Base-by-base conservation (phyloP, 1,140 invertebrate species). In the Papilio polytes region DNA sequence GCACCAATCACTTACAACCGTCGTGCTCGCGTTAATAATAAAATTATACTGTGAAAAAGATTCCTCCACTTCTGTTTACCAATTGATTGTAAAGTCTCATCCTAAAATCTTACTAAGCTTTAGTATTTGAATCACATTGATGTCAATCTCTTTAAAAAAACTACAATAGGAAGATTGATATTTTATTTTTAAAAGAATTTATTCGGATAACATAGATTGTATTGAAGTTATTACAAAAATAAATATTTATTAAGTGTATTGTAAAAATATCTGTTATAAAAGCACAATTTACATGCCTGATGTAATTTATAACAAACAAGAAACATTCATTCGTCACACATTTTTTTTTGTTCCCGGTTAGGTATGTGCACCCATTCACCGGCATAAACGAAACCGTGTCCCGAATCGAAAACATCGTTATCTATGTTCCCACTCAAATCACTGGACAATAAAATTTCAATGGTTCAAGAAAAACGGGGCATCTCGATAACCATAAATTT, bases 401-500 rank as follows among this genome's bases (percentile, higher is more conserved):
- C 85, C 85, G 36, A 86, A 85, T 88, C 83, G 88, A 91, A 94
- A 93, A 94, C 92, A 91, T 91, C 89, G 92, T 94, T 94, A 94
- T 94, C 92, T 91, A 80, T 85, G 87, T 92, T 91, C 89, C 92
- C 90, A 93, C 92, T 94, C 91, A 90, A 93, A 94, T 93, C 92
- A 91, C 83, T 83, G 85, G 85, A 91, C 89, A 94, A 94, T 94
- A 94, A 94, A 94, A 94, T 90, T 91, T 91, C 89, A 88, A 93
- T 90, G 89, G 91, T 82, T 87, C 83, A 91, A 89, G 91, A 92
- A 91, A 93, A 93, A 93, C 91, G 91, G 88, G 88, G 82, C 89
- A 92, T 86, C 89, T 91, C 92, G 92, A 94, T 94, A 94, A 94
- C 89, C 89, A 94, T 94, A 94, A 94, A 94, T 94, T 70, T 94